Conservation (phyloP, 2,888 invertebrate species). For the Brachyptera putata region DNA sequence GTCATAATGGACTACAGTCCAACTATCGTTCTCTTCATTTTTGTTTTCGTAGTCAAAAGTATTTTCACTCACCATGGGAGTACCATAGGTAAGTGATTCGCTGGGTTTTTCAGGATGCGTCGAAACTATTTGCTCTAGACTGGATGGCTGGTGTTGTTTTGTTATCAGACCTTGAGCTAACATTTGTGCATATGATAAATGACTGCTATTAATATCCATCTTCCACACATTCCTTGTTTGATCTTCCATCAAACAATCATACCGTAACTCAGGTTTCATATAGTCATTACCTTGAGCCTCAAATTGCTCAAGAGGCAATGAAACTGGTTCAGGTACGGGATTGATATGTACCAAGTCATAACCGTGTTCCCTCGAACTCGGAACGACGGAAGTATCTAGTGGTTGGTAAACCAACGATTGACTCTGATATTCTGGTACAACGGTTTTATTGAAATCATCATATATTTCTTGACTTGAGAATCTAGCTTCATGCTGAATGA, state of each 20-base stretch:
- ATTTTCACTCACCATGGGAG: neutral
- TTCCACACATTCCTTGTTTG: constrained; percentile 1
- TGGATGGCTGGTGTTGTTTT: constrained; percentile 55
- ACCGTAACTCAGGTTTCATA: neutral
- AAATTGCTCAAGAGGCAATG: too few species aligned
- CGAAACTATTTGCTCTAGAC: constrained; percentile 35
- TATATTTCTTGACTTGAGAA: too few species aligned
- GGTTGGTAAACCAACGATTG: too few species aligned
- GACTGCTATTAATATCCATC: constrained; percentile 23
- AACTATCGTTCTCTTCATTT: neutral
- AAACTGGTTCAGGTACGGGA: too few species aligned
- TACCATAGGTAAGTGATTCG: neutral
- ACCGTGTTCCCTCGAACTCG: too few species aligned
- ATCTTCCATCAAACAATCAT: too few species aligned
- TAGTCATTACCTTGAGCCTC: constrained; percentile 1
- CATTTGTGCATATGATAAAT: constrained; percentile 66
- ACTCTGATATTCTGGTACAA: too few species aligned
- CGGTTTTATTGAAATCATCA: too few species aligned
- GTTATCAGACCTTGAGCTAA: constrained; percentile 59
- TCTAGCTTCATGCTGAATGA: too few species aligned
- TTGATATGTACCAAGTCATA: too few species aligned
- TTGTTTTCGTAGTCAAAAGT: constrained; percentile 35
- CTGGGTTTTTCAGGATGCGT: neutral
- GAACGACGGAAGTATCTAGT: too few species aligned
- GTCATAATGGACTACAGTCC: constrained; percentile 1